These are phyloP conservation scores for Steromphala cineraria DNA, from an alignment of 2,888 invertebrate species.

Conservation along the genomic window DNA sequence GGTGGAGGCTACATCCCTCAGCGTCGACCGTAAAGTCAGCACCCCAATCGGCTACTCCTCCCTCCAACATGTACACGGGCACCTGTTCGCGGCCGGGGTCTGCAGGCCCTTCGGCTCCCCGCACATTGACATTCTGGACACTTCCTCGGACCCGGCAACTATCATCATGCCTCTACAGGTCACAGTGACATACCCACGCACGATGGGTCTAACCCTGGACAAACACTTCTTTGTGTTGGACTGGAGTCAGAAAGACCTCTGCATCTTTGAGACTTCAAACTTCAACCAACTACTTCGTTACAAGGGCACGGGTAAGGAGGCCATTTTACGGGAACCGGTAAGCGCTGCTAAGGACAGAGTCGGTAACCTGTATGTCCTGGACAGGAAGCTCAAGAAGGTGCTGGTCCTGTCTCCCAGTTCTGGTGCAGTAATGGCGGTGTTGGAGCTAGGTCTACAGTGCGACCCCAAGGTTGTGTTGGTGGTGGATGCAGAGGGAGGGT, in stretches of 20 bases:
- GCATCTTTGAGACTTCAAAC: not conserved
- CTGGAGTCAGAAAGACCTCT: slow-evolving; percentile 3
- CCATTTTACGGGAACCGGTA: not conserved
- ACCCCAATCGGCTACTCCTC: not conserved
- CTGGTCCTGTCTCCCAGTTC: not conserved
- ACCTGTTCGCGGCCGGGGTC: not conserved
- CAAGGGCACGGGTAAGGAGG: not conserved
- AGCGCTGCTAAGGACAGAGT: not conserved
- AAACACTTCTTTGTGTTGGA: not conserved
- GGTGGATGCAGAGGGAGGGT: not conserved
- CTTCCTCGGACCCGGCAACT: not conserved
- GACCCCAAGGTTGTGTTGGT: not conserved
- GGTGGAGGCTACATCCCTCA: not conserved
- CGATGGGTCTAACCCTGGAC: not conserved
- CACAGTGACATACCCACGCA: slow-evolving; percentile 6
- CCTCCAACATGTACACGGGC: not conserved
- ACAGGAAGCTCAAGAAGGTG: not conserved
- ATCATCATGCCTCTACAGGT: not conserved
- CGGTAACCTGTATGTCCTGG: not conserved
- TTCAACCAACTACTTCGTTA: not conserved
- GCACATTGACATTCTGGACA: not conserved
- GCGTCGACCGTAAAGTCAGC: not conserved
- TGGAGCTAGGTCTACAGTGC: not conserved
- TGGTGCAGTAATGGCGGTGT: not conserved
- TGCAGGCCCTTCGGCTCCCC: not conserved